Base-by-base conservation (phyloP, 2,113 vertebrate species). In the Thinocorus orbignyianus region DNA sequence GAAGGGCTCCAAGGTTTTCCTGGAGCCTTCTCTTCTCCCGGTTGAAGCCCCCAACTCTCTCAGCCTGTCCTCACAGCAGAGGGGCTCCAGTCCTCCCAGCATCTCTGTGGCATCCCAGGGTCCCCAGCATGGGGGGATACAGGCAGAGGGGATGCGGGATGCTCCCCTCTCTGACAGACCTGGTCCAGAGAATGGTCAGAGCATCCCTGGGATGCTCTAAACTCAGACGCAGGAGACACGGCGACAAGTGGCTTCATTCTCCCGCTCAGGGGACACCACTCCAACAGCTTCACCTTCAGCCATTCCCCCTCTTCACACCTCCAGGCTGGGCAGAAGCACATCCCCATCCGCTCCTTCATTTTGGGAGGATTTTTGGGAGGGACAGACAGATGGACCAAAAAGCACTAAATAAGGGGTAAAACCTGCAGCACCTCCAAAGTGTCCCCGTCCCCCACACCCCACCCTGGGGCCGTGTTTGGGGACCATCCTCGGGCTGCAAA, bases 81-180 rank as follows among this genome's bases (percentile, higher is more conserved):
- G 48, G 48, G 48, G 48, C 48, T 48, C 48, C 48, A 48, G 48
- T 22, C 48, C 48, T 48, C 48, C 48, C 48, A 49, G 48, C 48
- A 49, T 49, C 48, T 49, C 48, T 12, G 23, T 49, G 48, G 48
- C 48, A 39, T 8, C 11, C 17, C 0, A 0, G 10, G 11, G 24
- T 13, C 17, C 35, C 20, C 28, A 17, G 35, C 0, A 0, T n/a
- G 26, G 69, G 11, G 46, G 19, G 39, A 13, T 37, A 35, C 9
- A 22, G 39, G 31, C 1, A 15, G 8, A 6, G 35, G 33, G 49
- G 42, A 17, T 16, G 58, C 30, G n/a, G 87, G 37, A 20, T 11
- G 15, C 12, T 37, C 17, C 54, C 0, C 0, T 20, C 3, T 22
- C 65, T 6, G 0, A 17, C 39, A 23, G 42, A 33, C 8, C 65